Conservation (phyloP, 2,797 vertebrate genomes). For the Psittacula echo region DNA sequence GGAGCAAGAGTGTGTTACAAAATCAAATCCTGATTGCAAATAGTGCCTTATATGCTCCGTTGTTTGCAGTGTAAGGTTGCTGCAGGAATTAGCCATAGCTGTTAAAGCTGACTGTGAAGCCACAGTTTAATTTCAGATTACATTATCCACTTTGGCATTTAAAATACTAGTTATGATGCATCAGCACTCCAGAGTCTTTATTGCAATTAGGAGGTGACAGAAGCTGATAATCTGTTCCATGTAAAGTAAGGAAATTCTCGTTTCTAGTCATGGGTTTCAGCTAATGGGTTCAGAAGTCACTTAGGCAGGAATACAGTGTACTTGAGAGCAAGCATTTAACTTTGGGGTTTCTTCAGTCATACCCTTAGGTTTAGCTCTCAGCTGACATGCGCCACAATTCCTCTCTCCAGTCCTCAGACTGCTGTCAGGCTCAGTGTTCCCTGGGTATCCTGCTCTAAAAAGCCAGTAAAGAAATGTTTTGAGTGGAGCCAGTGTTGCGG, state of each 20-base stretch:
- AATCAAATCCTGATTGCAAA: not conserved
- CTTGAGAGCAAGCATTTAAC: not conserved
- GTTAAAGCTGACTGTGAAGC: not conserved
- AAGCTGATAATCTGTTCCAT: not conserved
- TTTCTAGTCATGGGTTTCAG: not conserved
- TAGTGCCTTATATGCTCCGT: not conserved
- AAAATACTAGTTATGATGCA: not conserved
- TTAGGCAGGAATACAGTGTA: not conserved
- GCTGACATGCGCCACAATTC: not conserved
- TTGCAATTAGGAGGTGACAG: not conserved
- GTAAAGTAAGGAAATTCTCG: not conserved
- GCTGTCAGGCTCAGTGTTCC: not conserved
- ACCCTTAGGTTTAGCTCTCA: not conserved
- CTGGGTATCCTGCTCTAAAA: not conserved
- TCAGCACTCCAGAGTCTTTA: not conserved
- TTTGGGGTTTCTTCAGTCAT: not conserved
- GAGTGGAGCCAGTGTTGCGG: not conserved
- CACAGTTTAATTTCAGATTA: not conserved
- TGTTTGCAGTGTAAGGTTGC: not conserved
- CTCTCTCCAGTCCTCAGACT: not conserved
- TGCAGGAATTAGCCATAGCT: not conserved
- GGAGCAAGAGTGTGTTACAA: not conserved
- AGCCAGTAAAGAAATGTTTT: not conserved
- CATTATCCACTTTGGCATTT: not conserved
- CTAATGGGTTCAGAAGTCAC: not conserved